Percentiles rank a stretch among this genome's conserved stretches.
Conservation (phyloP, 2,797 vertebrate species). For the Xiphorhynchus erythropygius region DNA sequence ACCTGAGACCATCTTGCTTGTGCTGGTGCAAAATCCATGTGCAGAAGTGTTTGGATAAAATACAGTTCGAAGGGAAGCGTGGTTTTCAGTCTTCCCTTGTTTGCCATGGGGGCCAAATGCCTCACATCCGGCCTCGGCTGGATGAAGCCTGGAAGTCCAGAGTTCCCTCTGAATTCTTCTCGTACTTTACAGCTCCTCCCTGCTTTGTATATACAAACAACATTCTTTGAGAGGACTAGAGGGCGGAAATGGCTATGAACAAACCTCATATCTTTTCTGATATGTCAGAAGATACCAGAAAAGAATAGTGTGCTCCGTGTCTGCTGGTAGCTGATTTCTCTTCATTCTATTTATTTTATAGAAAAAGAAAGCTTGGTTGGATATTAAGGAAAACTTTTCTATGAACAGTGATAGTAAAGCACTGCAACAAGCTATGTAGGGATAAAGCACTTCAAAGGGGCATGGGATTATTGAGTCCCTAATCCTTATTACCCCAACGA, state of each 20-base stretch:
- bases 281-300: constrained; percentile 22
- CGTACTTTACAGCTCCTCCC: constrained; percentile 27
- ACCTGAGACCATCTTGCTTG: background rate
- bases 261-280: background rate
- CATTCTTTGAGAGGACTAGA: constrained; percentile 27
- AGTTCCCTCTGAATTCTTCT: constrained; percentile 39
- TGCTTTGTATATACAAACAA: constrained; percentile 32
- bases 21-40: background rate
- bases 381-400: background rate
- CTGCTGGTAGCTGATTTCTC: constrained; percentile 27
- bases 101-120: background rate
- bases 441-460: too few species aligned
- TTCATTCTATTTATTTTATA: background rate
- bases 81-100: background rate
- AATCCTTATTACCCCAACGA: too few species aligned
- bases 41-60: background rate
- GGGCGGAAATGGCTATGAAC: background rate
- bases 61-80: rapidly evolving
- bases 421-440: background rate
- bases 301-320: background rate
- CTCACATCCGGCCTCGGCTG: background rate
- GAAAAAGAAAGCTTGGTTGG: background rate
- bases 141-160: constrained; percentile 21
- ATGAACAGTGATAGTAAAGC: background rate
- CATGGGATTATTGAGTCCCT: too few species aligned